Conservation (phyloP, 2,888 invertebrate species). For the Tetragnatha montana region DNA sequence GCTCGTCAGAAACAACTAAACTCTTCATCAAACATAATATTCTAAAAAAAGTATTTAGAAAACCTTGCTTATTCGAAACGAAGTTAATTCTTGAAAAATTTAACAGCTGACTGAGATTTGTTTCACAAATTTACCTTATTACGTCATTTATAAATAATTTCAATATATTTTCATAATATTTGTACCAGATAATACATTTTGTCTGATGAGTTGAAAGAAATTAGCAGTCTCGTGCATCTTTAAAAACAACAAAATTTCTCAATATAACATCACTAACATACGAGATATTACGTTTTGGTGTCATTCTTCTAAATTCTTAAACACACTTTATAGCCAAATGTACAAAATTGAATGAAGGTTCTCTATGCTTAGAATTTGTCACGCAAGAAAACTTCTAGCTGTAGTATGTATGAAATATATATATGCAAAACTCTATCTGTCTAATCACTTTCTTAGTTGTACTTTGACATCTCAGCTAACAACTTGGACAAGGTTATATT, state of each 20-base stretch:
- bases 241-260: constrained; percentile 4
- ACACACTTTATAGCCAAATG: constrained; percentile 9
- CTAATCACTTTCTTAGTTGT: constrained; percentile 58
- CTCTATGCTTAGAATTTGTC: constrained; percentile 26
- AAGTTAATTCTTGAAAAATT: no score
- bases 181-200: no score
- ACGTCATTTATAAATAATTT: no score
- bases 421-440: constrained; percentile 57
- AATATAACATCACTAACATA: background rate
- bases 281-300: no score
- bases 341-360: constrained; percentile 48
- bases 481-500: constrained; percentile 47
- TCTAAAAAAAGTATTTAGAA: no score
- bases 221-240: background rate
- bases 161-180: no score
- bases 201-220: no score
- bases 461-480: constrained; percentile 63
- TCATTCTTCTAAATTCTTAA: constrained; percentile 4
- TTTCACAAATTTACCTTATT: no score
- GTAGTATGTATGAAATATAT: constrained; percentile 64
- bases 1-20: no score
- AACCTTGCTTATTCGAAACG: no score
- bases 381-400: constrained; percentile 52
- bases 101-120: no score
- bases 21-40: no score